Evolutionary conservation across 2,888 invertebrate genomes (phyloP), one percentile per base, ranked within the genome.

Genomic region (Drosophila sordidapex): DNA sequence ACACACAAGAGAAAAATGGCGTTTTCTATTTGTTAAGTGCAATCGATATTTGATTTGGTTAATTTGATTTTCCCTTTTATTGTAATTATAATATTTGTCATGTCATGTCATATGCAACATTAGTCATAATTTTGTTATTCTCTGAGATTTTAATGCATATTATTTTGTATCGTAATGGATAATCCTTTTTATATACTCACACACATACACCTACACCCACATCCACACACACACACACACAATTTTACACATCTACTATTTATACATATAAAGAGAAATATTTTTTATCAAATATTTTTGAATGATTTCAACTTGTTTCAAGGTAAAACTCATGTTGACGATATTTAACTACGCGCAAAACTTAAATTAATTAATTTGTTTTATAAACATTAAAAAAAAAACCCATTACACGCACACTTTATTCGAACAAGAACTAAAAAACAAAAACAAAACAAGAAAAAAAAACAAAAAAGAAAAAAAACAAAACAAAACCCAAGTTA

Each of bases 351-450:
- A 87, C 86, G 85, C 86, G 83, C 83, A 88, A 84, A 87, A 86
- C 87, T 89, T 86, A 87, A 86, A 84, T 81, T 87, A 88, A 82
- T 81, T 83, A 84, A 74, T 82, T 82, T 70, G 70, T 78, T 72
- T 81, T 70, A 78, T 78, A 72, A 78, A 81, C 70, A 74, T 70
- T 49, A 74, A 61, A 69, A 0, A 33, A 62, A 8, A 31, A 29
- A 31, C 62, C 62, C 40, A 74, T 70, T 53, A 61, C 53, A 70
- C 63, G 46, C 70, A 69, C 70, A 70, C 60, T 79, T 79, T 79
- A 77, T 81, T 81, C 73, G 69, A 79, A 79, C 51, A 82, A 73
- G 29, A 62, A 72, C 29, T 49, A 74, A 61, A 69, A 0, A 33
- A 8, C 0, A 62, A 8, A 31, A 29, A 31, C 62, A 57, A 27